phyloP scores from a whole-genome alignment of 2,113 vertebrate genomes.

The Colinus virginianus region DNA sequence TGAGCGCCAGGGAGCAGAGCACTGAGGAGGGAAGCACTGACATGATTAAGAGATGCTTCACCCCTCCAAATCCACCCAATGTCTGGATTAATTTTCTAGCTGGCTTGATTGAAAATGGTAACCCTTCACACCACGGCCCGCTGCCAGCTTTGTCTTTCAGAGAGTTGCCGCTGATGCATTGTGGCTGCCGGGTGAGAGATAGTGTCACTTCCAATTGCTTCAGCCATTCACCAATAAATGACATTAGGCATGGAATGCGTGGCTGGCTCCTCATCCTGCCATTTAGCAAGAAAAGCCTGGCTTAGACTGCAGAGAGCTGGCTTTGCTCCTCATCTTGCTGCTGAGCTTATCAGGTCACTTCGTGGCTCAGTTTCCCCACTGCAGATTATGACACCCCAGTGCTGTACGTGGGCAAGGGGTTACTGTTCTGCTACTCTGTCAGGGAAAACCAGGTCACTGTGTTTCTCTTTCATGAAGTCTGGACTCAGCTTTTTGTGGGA shows the following conservation, averaged over 20 bases:
- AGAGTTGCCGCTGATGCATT: fast-evolving
- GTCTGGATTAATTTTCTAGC: neutral
- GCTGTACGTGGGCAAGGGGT: neutral
- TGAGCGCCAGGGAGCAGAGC: neutral
- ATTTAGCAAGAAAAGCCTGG: neutral
- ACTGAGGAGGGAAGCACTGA: no score
- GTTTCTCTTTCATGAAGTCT: neutral
- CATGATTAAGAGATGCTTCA: neutral
- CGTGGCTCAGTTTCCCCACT: neutral
- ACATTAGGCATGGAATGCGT: fast-evolving
- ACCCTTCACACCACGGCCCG: neutral
- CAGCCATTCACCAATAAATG: neutral
- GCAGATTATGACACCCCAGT: neutral
- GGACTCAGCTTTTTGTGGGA: neutral
- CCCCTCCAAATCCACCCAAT: neutral
- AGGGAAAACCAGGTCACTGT: neutral
- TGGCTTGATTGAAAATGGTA: neutral
- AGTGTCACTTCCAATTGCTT: neutral
- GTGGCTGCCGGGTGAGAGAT: neutral
- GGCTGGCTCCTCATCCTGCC: neutral
- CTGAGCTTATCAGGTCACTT: neutral
- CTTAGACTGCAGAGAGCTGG: neutral
- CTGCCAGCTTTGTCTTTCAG: neutral
- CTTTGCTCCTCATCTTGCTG: neutral
- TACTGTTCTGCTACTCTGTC: neutral